Base-by-base conservation (phyloP, 2,888 invertebrate species). In the Suillia variegata region DNA sequence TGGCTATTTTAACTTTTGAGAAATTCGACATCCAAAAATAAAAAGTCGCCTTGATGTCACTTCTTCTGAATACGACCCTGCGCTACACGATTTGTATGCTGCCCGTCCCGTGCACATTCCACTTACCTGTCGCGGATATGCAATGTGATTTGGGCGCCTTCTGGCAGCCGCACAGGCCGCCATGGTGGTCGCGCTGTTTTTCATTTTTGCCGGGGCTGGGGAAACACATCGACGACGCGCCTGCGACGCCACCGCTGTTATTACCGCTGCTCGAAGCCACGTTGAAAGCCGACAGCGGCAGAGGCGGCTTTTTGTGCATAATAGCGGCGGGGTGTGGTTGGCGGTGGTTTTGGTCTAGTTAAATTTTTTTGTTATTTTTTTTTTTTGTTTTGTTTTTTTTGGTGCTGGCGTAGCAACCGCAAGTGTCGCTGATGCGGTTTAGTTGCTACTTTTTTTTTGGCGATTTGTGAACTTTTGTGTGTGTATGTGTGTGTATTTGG, bases 91-190 rank as follows among this genome's bases (percentile, higher is more conserved):
- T n/a, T n/a, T n/a, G n/a, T n/a, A n/a, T n/a, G n/a, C n/a, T n/a
- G n/a, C n/a, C n/a, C n/a, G n/a, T n/a, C n/a, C n/a, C n/a, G n/a
- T n/a, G n/a, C n/a, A n/a, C n/a, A n/a, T 38, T 38, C 3, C 26
- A 71, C 78, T 73, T 65, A 82, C 82, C 82, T 74, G 81, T 78
- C 65, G 82, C 82, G 65, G 82, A 82, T 71, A 82, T 78, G 74
- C 82, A 82, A 68, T 82, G 81, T 63, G 82, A 82, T 71, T 80
- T 82, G 61, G 82, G 82, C 24, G 81, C 82, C 62, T 77, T 73
- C 49, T 80, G 80, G 67, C 82, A 82, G 47, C 82, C 82, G 60
- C 82, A 82, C 52, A 82, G 67, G 34, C 62, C 67, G 20, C 55
- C 59, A 13, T 38, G 38, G 54, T 70, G 67, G 58, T 79, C 77